Evolutionary conservation across 2,113 vertebrate genomes (phyloP).

Genomic region (Theristicus caerulescens): DNA sequence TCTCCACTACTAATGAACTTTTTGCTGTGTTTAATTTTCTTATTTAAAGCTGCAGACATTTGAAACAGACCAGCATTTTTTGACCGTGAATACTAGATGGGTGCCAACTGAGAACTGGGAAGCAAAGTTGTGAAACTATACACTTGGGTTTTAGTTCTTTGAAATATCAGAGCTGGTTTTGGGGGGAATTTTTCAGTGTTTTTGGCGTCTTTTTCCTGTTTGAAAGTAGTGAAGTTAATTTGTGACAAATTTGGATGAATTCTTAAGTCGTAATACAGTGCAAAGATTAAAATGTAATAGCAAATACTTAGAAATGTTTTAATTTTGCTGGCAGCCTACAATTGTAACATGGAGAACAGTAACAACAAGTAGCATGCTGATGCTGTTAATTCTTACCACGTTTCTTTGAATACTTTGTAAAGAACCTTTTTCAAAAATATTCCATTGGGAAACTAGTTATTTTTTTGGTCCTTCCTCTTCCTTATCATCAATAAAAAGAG

Average conservation of each 20-base stretch:
- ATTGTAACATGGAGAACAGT: background rate
- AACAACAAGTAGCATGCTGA: background rate
- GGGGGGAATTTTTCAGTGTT: background rate
- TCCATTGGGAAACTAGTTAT: background rate
- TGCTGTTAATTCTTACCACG: background rate
- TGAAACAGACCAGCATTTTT: background rate
- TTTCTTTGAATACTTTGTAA: background rate
- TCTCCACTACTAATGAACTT: background rate
- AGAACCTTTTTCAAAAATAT: background rate
- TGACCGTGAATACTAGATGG: background rate
- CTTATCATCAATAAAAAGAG: background rate
- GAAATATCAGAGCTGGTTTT: background rate
- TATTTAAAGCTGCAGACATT: background rate
- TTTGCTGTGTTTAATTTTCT: background rate
- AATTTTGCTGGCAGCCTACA: background rate
- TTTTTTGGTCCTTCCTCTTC: background rate
- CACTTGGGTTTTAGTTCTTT: background rate
- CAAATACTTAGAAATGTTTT: background rate
- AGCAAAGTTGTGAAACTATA: background rate
- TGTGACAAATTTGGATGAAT: slow-evolving; percentile 3
- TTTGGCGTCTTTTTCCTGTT: background rate
- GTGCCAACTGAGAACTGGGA: background rate
- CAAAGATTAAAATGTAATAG: slow-evolving; percentile 11
- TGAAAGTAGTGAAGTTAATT: background rate
- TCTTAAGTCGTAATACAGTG: background rate